Conservation (phyloP, 2,797 vertebrate genomes). For the Clarias platycephalus region DNA sequence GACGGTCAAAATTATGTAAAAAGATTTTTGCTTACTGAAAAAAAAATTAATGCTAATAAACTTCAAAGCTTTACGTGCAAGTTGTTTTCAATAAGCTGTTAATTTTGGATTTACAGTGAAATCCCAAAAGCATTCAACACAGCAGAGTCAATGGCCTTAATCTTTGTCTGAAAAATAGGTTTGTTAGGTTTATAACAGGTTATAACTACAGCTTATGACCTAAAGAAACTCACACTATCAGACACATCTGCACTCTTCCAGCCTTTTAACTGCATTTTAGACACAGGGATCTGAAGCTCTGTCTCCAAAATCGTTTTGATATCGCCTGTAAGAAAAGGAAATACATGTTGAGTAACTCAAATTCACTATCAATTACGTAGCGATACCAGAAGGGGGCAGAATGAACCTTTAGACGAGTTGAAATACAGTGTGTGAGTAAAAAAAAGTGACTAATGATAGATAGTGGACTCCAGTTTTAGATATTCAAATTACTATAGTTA, state of each 20-base stretch:
- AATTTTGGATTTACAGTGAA: no score
- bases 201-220: not conserved
- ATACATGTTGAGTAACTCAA: not conserved
- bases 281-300: constrained; percentile 90
- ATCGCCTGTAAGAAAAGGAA: constrained; percentile 76
- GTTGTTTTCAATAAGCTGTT: no score
- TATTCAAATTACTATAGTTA: not conserved
- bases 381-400: constrained; percentile 44
- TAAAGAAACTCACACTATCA: constrained; percentile 87
- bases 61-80: no score
- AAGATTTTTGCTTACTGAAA: no score
- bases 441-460: not conserved
- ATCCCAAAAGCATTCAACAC: not conserved
- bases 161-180: not conserved
- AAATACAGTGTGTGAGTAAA: not conserved
- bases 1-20: no score
- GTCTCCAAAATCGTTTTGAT: constrained; percentile 95
- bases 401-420: not conserved
- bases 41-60: no score
- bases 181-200: not conserved
- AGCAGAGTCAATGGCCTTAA: not conserved
- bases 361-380: not conserved
- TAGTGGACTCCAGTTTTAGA: not conserved
- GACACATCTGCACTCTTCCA: constrained; percentile 97
- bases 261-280: constrained; percentile 98